phyloP scores from a whole-genome alignment of 2,113 vertebrate genomes.

The Cathartes aura region DNA sequence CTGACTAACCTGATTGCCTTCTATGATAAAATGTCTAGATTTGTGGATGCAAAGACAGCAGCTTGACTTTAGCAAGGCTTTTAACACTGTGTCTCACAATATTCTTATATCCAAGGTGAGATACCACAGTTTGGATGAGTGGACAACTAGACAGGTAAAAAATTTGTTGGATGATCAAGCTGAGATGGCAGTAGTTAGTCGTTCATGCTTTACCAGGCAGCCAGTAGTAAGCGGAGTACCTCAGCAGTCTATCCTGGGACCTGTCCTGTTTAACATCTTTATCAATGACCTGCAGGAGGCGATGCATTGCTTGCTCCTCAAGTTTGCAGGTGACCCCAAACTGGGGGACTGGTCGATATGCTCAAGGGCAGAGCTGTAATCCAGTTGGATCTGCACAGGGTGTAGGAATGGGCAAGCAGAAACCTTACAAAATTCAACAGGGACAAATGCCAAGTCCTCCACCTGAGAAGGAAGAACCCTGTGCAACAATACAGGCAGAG shows the following conservation, averaged over 20 bases:
- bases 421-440: not conserved
- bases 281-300: not conserved
- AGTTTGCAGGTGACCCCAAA: not conserved
- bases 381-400: not conserved
- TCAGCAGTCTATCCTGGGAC: not conserved
- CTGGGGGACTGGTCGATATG: not conserved
- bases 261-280: not conserved
- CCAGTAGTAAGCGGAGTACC: not conserved
- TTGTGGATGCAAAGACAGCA: not conserved
- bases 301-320: not conserved
- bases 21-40: not conserved
- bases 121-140: not conserved
- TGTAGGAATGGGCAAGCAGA: not conserved
- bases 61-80: not conserved
- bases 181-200: not conserved
- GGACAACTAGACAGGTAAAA: not conserved
- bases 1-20: not conserved
- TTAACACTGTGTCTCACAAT: not conserved
- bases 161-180: not conserved
- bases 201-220: not conserved
- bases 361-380: not conserved
- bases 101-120: not conserved
- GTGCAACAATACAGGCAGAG: not conserved
- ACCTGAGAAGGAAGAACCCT: not conserved
- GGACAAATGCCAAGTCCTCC: not conserved